Evolutionary conservation across 2,888 invertebrate genomes (phyloP).

Genomic region (Amiota mariae): DNA sequence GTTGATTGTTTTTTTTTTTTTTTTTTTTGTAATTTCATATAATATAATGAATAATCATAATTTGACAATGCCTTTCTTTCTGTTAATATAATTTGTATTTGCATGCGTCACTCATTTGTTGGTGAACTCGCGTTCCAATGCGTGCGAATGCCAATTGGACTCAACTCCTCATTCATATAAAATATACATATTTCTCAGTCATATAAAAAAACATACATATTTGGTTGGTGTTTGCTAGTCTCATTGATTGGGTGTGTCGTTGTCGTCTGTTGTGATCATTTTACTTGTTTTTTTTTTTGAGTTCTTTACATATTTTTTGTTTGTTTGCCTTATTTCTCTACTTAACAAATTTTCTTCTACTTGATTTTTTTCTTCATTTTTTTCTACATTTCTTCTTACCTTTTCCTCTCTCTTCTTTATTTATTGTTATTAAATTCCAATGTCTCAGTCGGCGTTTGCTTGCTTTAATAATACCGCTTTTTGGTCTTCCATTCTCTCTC

Average conservation of each 20-base stretch:
- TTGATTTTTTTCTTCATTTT: conserved; percentile 47
- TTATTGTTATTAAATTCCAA: conserved; percentile 28
- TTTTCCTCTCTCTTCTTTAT: conserved; percentile 34
- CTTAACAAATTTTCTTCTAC: conserved; percentile 60
- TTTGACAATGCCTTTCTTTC: neutral
- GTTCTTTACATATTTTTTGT: neutral
- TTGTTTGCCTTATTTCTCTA: neutral
- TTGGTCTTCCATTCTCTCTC: conserved; percentile 33
- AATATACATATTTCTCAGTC: too few species aligned
- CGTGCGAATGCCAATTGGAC: too few species aligned
- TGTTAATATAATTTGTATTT: neutral
- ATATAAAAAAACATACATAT: neutral
- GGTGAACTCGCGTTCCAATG: neutral
- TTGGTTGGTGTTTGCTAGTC: neutral
- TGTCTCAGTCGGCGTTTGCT: conserved; percentile 38
- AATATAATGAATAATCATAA: neutral
- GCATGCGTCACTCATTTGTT: conserved; percentile 14
- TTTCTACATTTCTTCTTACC: conserved; percentile 38
- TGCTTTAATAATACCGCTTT: conserved; percentile 39
- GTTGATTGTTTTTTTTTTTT: too few species aligned
- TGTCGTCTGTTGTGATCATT: conserved; percentile 42
- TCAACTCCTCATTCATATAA: too few species aligned
- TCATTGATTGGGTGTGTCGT: conserved; percentile 60
- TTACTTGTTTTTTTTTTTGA: neutral
- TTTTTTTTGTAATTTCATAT: too few species aligned